Conservation (phyloP, 2,113 vertebrate genomes). For the Lasiurus cinereus region DNA sequence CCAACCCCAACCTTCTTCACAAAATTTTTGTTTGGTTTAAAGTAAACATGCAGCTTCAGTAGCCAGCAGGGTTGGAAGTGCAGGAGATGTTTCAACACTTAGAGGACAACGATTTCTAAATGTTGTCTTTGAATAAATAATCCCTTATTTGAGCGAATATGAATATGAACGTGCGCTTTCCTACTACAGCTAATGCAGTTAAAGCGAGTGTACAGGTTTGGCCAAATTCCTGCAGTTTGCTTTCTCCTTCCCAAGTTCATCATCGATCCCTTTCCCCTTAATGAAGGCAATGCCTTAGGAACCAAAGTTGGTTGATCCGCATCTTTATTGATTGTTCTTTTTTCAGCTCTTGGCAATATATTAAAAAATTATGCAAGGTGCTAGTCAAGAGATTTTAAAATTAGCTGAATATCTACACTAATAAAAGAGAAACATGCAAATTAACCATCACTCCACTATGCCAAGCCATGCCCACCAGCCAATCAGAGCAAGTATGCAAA, state of each 20-base stretch:
- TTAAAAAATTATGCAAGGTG: background rate
- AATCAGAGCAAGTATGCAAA: too few relatives aligned
- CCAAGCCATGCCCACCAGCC: too few relatives aligned
- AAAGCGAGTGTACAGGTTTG: background rate
- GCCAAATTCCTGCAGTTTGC: background rate
- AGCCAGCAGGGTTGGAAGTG: background rate
- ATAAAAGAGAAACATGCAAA: too few relatives aligned
- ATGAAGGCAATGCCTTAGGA: background rate
- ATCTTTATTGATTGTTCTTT: conserved; percentile 44
- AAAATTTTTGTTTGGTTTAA: conserved; percentile 18
- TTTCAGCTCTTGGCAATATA: background rate
- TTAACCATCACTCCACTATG: too few relatives aligned
- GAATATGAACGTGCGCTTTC: background rate
- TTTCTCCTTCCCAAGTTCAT: background rate
- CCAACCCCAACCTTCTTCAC: background rate
- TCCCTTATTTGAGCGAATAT: background rate
- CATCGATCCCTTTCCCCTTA: background rate
- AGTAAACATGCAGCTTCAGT: background rate
- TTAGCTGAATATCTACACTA: background rate
- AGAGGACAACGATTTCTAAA: conserved; percentile 39
- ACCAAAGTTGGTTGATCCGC: background rate
- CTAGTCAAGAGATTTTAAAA: background rate
- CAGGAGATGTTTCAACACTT: background rate
- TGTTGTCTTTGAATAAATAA: background rate
- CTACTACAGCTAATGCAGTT: background rate